Base-by-base conservation (phyloP, 37 sponge, comb jelly and placozoan species). In the Oopsacas minuta region DNA sequence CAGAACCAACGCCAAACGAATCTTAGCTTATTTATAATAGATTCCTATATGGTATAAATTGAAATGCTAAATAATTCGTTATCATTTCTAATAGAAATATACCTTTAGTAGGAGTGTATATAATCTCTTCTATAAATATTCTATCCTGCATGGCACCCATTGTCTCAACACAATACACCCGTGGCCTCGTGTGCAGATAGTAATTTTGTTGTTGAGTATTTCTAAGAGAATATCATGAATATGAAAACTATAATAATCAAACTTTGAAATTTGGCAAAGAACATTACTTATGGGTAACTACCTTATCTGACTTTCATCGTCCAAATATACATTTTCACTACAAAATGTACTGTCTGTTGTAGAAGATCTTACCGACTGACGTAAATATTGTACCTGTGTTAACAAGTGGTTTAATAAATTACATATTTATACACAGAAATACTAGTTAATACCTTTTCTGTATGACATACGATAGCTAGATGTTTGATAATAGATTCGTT, bases 91-190 rank as follows among this genome's bases (percentile, higher is more conserved):
- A n/a, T n/a, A n/a, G 51, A 46, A 17, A 46, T 17, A 22, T 34
- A 61, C 75, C 75, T 61, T 61, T 3, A n/a, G 75, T 25, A 3
- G 75, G 75, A 12, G 75, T 61, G 22, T 61, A 61, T 3, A 61
- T 61, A n/a, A 61, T 61, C 75, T 61, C 75, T 61, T 61, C 75
- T 5, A 61, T 61, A 34, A 61, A 61, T 61, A 61, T 61, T n/a
- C 30, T 61, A n/a, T 61, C 75, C 22, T 61, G 75, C 7, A 25
- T 25, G 5, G 75, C 17, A 20, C 75, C 75, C 75, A 61, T 61
- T 20, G 75, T 20, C 75, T 61, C 75, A 61, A 61, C 75, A 34
- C 75, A 61, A 61, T 61, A 61, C 30, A 61, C 75, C 5, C 75
- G 75, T 25, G 75, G 75, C 28, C 30, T 61, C 75, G 28, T 3